phyloP scores from a whole-genome alignment of 2,113 vertebrate species.

The Neomonachus schauinslandi region DNA sequence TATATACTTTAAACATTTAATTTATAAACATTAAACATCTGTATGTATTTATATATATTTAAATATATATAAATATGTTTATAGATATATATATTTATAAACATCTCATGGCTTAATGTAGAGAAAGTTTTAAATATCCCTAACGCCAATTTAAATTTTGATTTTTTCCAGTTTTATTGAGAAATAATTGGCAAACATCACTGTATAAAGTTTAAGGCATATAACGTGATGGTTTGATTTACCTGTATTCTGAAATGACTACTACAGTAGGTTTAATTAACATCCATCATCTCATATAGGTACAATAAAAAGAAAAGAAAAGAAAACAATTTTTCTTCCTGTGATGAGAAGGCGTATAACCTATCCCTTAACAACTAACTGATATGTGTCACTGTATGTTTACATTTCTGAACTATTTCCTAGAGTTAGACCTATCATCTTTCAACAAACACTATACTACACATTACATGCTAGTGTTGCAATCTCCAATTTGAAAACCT shows the following conservation, averaged over 20 bases:
- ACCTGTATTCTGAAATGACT: neutral
- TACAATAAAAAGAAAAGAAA: neutral
- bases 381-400: neutral
- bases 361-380: neutral
- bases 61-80: neutral
- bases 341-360: neutral
- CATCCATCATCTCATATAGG: neutral
- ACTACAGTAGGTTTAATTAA: neutral
- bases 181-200: neutral
- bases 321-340: neutral
- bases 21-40: neutral
- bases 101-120: neutral
- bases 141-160: neutral
- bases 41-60: neutral
- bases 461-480: neutral
- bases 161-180: neutral
- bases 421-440: neutral
- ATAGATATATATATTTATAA: neutral
- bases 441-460: neutral
- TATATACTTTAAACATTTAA: neutral
- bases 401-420: neutral
- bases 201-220: neutral
- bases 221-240: neutral
- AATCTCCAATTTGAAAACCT: neutral
- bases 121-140: neutral